These are phyloP conservation scores for Apomyelois bistriatella DNA, from an alignment of 2,888 invertebrate species.

Conservation along the genomic window DNA sequence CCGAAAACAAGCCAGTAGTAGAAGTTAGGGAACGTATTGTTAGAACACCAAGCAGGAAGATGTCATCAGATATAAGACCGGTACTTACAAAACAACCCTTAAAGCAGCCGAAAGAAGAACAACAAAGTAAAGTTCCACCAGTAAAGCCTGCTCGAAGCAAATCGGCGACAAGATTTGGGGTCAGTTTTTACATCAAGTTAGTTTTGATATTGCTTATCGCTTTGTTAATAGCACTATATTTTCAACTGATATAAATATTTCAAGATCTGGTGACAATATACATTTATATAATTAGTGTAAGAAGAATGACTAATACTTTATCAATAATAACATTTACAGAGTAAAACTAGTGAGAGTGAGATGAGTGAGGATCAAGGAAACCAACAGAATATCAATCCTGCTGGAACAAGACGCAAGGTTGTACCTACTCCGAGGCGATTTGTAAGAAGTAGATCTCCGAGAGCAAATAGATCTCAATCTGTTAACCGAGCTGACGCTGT, in stretches of 20 bases:
- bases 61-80: constrained; percentile 51
- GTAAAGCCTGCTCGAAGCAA: constrained; percentile 74
- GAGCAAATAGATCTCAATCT: constrained; percentile 78
- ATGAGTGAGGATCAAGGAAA: constrained; percentile 74
- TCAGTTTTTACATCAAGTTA: constrained; percentile 70
- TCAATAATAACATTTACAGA: constrained; percentile 72
- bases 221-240: constrained; percentile 68
- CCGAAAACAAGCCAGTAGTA: constrained; percentile 61
- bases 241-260: constrained; percentile 45
- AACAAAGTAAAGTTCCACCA: constrained; percentile 56
- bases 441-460: constrained; percentile 64
- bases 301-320: constrained; percentile 55
- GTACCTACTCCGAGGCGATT: constrained; percentile 66
- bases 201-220: constrained; percentile 57
- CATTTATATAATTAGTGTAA: constrained; percentile 40
- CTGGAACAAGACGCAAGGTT: constrained; percentile 54
- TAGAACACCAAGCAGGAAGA: constrained; percentile 67
- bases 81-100: constrained; percentile 39
- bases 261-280: constrained; percentile 38
- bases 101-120: constrained; percentile 47
- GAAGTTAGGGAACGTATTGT: constrained; percentile 68
- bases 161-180: constrained; percentile 73
- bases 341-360: constrained; percentile 79
- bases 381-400: constrained; percentile 43
- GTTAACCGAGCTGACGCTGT: constrained; percentile 68